These are phyloP conservation scores for Himalopsyche kuldschensis DNA, from an alignment of 2,888 invertebrate species.

Conservation along the genomic window DNA sequence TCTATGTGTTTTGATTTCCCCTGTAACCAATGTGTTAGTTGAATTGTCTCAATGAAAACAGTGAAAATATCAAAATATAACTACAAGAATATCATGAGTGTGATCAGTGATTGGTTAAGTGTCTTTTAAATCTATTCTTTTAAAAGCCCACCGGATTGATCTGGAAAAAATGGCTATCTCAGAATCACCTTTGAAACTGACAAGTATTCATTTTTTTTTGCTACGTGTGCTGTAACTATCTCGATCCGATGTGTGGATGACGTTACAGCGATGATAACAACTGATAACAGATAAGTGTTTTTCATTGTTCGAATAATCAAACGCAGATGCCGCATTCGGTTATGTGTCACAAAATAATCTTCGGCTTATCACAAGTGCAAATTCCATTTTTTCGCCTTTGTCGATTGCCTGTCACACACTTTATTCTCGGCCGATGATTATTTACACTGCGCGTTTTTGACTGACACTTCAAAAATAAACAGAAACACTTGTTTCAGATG, in stretches of 20 bases:
- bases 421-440: not conserved
- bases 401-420: not conserved
- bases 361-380: slow-evolving; percentile 11
- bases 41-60: too few species aligned
- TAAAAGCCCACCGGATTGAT: too few species aligned
- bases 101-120: too few species aligned
- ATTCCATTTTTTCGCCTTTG: slow-evolving; percentile 3
- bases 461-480: not conserved
- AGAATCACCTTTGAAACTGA: too few species aligned
- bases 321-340: not conserved
- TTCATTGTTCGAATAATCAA: not conserved
- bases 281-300: too few species aligned
- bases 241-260: not conserved
- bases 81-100: too few species aligned
- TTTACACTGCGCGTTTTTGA: not conserved
- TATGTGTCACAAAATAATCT: not conserved
- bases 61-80: too few species aligned
- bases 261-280: not conserved
- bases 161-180: too few species aligned
- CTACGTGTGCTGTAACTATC: not conserved
- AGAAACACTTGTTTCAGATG: not conserved
- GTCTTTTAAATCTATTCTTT: too few species aligned
- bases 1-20: too few species aligned
- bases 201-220: too few species aligned
- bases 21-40: too few species aligned